These are phyloP conservation scores for Eupithecia exiguata DNA, from an alignment of 2,888 invertebrate species.

Conservation along the genomic window DNA sequence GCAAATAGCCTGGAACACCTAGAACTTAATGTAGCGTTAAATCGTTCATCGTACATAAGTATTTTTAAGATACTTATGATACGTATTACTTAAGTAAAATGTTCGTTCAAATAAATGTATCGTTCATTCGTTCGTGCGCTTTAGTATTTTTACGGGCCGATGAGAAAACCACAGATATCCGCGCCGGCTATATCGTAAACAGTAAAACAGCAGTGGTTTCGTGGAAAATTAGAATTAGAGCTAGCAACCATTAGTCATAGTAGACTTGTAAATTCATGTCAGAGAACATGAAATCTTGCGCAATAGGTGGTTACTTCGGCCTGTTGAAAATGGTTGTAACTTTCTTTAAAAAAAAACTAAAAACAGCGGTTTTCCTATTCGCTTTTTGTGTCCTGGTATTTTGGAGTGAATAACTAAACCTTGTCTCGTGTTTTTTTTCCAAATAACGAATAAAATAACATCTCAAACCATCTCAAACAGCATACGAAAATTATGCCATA, in stretches of 20 bases:
- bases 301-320: not conserved
- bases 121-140: not conserved
- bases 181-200: not conserved
- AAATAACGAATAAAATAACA: too few relatives aligned
- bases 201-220: slow-evolving; percentile 1
- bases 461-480: too few relatives aligned
- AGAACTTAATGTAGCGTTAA: too few relatives aligned
- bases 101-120: not conserved
- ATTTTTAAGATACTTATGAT: too few relatives aligned
- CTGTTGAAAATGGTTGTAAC: not conserved
- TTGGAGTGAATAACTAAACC: too few relatives aligned
- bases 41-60: too few relatives aligned
- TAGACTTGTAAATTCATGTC: not conserved
- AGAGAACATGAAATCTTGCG: not conserved
- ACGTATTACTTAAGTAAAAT: not conserved
- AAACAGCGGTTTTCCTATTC: not conserved
- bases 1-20: too few relatives aligned
- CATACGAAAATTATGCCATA: too few relatives aligned
- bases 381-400: too few relatives aligned
- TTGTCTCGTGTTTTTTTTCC: too few relatives aligned
- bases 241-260: slow-evolving; percentile 1
- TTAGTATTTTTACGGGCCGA: not conserved
- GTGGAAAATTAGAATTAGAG: slow-evolving; percentile 3
- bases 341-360: not conserved
- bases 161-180: not conserved